phyloP scores from a whole-genome alignment of 1,140 invertebrate genomes.

The Physella acuta region DNA sequence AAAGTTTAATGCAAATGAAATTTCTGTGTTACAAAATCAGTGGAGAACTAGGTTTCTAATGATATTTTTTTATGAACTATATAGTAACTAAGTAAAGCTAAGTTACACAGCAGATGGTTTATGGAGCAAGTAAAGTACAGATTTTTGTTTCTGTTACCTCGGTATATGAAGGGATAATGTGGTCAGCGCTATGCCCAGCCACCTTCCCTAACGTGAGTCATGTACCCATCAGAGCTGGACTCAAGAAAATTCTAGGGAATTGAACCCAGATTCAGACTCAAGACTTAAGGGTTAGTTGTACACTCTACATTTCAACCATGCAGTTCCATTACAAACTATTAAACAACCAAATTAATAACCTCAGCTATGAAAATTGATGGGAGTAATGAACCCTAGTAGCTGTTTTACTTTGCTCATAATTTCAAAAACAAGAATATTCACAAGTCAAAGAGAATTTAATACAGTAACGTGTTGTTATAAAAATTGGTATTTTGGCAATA shows the following conservation, averaged over 20 bases:
- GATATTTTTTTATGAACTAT: background rate
- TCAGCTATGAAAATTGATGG: background rate
- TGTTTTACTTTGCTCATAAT: background rate
- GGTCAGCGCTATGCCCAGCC: too few relatives aligned
- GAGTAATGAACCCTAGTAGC: background rate
- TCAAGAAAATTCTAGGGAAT: too few relatives aligned
- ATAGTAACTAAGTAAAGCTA: background rate
- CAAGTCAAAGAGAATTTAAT: background rate
- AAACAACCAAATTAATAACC: background rate
- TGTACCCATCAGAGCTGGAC: too few relatives aligned
- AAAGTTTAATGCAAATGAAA: background rate
- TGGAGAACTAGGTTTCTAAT: background rate
- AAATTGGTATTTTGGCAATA: too few relatives aligned
- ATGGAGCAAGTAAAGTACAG: too few relatives aligned
- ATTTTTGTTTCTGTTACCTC: too few relatives aligned
- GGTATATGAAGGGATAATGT: too few relatives aligned
- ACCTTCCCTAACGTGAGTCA: too few relatives aligned
- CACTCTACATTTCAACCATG: too few relatives aligned
- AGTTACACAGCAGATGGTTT: background rate
- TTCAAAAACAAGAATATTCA: background rate
- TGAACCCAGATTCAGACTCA: too few relatives aligned
- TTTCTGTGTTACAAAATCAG: background rate
- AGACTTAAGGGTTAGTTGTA: too few relatives aligned
- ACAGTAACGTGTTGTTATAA: background rate
- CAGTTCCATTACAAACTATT: background rate